Percentiles rank a stretch among this genome's conserved stretches.
Conservation (phyloP, 1,140 invertebrate species). For the Panulirus ornatus region DNA sequence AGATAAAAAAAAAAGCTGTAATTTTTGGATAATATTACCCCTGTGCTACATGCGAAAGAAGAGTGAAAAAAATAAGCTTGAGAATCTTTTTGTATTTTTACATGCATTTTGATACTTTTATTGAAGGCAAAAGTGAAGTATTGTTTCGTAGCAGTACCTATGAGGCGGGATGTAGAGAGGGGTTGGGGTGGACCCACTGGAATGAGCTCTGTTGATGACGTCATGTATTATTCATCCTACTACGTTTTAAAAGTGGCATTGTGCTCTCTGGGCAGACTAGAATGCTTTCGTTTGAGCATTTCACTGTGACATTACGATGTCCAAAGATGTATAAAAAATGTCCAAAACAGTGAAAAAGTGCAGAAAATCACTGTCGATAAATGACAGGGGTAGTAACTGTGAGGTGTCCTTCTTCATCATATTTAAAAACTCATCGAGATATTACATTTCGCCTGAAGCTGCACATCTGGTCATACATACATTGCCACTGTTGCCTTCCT, state of each 20-base stretch:
- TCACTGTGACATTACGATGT: constrained; percentile 43
- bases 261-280: constrained; percentile 55
- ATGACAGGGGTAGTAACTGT: constrained; percentile 50
- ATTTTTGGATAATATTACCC: constrained; percentile 69
- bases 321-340: constrained; percentile 40
- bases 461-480: constrained; percentile 69
- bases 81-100: constrained; percentile 73
- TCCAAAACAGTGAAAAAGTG: constrained; percentile 52
- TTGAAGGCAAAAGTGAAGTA: constrained; percentile 72
- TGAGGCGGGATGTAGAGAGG: constrained; percentile 72
- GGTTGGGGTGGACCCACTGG: constrained; percentile 72
- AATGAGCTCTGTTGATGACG: constrained; percentile 72
- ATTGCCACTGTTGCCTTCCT: constrained; percentile 72
- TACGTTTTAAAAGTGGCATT: constrained; percentile 69
- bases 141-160: constrained; percentile 72
- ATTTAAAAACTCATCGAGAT: constrained; percentile 51
- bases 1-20: constrained; percentile 65
- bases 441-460: constrained; percentile 67
- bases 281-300: constrained; percentile 15
- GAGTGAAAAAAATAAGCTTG: constrained; percentile 66
- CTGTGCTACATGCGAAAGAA: constrained; percentile 66
- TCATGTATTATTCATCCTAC: constrained; percentile 72
- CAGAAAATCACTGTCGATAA: constrained; percentile 37
- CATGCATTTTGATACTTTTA: constrained; percentile 73
- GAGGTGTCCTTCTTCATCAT: constrained; percentile 32